These are phyloP conservation scores for Muscina levida DNA, from an alignment of 2,888 invertebrate species.

Conservation along the genomic window DNA sequence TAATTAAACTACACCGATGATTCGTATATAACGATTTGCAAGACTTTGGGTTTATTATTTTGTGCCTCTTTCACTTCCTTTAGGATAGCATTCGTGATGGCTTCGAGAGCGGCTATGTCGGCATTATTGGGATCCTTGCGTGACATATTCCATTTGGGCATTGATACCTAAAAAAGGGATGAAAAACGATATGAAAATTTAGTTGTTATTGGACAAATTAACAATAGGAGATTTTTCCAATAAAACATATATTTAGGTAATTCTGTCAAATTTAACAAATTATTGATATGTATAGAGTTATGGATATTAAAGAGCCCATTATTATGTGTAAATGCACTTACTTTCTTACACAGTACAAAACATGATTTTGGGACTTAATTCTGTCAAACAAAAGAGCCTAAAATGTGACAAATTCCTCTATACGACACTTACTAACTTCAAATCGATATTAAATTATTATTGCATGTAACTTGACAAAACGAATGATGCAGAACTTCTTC, in stretches of 20 bases:
- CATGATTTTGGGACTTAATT: no score
- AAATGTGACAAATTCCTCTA: no score
- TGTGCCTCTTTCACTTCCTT: conserved; percentile 85
- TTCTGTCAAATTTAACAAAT: no score
- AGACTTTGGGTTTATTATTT: conserved; percentile 81
- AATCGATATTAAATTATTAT: no score
- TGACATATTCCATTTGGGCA: conserved; percentile 84
- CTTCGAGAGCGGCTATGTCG: conserved; percentile 84
- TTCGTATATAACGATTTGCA: conserved; percentile 93
- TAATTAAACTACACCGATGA: conserved; percentile 85
- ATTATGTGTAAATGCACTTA: no score
- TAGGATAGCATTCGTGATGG: conserved; percentile 83
- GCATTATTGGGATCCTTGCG: conserved; percentile 81
- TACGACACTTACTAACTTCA: no score
- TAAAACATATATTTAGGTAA: background rate
- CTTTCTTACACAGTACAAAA: no score
- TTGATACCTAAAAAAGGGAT: conserved; percentile 82
- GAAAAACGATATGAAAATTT: background rate
- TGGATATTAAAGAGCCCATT: no score
- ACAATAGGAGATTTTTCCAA: background rate
- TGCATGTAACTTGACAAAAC: no score
- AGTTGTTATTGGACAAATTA: background rate
- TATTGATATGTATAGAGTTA: no score
- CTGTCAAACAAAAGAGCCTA: no score
- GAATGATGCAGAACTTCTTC: no score